Conservation (phyloP, 2,888 invertebrate genomes). For the Xestia c-nigrum region DNA sequence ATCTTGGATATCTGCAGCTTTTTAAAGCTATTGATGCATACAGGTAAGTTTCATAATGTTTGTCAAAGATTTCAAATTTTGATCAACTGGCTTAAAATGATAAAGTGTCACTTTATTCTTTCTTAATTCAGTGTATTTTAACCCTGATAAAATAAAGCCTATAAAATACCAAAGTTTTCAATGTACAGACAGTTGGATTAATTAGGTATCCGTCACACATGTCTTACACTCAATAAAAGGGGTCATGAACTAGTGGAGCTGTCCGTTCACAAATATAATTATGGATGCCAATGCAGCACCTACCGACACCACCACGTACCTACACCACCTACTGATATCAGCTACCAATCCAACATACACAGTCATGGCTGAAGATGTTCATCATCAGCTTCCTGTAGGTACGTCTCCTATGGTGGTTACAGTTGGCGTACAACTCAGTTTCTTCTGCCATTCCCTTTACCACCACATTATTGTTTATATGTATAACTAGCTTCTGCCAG, state of each 20-base stretch:
- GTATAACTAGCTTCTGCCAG: too few relatives aligned
- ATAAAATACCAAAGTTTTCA: neutral
- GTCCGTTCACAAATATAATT: neutral
- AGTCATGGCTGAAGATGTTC: neutral
- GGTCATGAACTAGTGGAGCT: too few relatives aligned
- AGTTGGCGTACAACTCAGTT: too few relatives aligned
- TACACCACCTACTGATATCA: neutral
- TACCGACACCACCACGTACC: neutral
- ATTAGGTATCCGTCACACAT: too few relatives aligned
- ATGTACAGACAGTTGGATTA: neutral
- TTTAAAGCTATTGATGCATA: constrained; percentile 95
- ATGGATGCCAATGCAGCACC: neutral
- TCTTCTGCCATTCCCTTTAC: neutral
- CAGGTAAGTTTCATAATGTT: constrained; percentile 88
- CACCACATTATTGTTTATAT: neutral
- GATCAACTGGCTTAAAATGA: neutral
- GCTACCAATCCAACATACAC: neutral
- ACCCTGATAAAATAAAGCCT: neutral
- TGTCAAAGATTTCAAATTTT: neutral
- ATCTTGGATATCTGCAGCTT: constrained; percentile 94
- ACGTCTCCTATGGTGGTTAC: too few relatives aligned
- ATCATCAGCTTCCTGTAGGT: neutral
- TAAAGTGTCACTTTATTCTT: neutral
- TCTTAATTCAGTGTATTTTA: neutral
- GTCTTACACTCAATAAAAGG: too few relatives aligned